Percentiles rank a stretch among this genome's conserved stretches.
Evolutionary conservation across 2,113 vertebrate species (phyloP).

Genomic region (Formicarius rufipectus): DNA sequence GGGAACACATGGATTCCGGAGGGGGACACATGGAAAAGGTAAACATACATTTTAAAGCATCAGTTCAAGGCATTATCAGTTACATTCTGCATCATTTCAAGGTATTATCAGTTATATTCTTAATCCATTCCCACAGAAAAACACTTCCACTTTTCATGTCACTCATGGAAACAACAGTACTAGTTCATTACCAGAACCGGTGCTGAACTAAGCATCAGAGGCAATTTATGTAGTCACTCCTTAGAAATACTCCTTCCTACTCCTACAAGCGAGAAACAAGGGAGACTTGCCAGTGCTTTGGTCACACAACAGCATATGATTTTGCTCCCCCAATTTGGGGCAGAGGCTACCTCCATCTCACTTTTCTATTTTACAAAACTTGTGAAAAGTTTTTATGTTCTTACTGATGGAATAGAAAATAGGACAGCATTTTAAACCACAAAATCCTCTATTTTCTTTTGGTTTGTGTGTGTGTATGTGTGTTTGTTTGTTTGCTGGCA

Average conservation of each 20-base stretch:
- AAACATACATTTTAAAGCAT: too few relatives aligned
- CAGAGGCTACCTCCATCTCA: background rate
- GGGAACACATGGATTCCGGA: too few relatives aligned
- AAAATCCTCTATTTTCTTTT: background rate
- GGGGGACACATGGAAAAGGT: too few relatives aligned
- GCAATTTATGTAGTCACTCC: background rate
- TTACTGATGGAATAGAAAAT: background rate
- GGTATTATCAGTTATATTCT: too few relatives aligned
- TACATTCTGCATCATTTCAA: too few relatives aligned
- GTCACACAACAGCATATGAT: background rate
- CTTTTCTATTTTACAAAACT: background rate
- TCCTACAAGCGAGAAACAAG: background rate
- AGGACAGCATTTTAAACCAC: background rate
- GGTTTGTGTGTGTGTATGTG: too few relatives aligned
- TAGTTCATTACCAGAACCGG: background rate
- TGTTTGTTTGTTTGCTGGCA: background rate
- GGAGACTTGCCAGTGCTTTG: background rate
- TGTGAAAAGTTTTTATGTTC: background rate
- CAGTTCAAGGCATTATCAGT: too few relatives aligned
- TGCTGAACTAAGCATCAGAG: background rate
- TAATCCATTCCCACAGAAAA: too few relatives aligned
- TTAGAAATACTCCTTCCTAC: background rate
- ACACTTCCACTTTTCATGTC: background rate
- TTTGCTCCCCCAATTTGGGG: background rate
- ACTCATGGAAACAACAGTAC: background rate